Conservation (phyloP, 2,113 vertebrate species). For the Daboia siamensis region DNA sequence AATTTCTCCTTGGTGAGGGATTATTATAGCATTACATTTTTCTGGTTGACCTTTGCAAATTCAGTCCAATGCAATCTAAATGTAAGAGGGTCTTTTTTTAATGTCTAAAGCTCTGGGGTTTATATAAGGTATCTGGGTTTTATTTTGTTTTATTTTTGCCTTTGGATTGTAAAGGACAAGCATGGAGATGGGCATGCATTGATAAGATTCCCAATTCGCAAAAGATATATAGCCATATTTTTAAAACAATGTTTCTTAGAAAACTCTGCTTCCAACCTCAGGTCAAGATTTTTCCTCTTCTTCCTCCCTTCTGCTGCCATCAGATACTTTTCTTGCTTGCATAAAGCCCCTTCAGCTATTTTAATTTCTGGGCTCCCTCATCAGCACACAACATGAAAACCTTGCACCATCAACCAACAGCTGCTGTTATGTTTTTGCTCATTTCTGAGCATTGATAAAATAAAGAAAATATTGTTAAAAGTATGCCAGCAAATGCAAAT, state of each 20-base stretch:
- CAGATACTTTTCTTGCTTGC: background rate
- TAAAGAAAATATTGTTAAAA: background rate
- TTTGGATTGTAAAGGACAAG: constrained; percentile 13
- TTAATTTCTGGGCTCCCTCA: background rate
- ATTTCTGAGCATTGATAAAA: background rate
- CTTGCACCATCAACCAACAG: background rate
- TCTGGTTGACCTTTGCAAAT: constrained; percentile 42
- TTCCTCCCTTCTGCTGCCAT: background rate
- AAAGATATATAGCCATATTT: background rate
- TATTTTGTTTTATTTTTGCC: background rate
- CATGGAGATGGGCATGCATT: background rate
- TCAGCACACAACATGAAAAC: background rate
- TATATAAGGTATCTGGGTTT: background rate
- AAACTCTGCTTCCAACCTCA: background rate
- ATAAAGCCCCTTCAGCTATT: background rate
- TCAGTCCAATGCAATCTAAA: constrained; percentile 22
- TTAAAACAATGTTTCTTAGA: background rate
- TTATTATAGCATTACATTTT: constrained; percentile 46
- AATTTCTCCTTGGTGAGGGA: constrained; percentile 31
- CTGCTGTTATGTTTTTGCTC: background rate
- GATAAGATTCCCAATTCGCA: background rate
- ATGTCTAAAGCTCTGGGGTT: constrained; percentile 11
- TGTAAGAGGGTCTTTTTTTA: constrained; percentile 22
- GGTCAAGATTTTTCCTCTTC: background rate
- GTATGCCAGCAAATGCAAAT: background rate